Evolutionary conservation across 2,113 vertebrate species (phyloP).

Genomic region (Ptilonorhynchus violaceus): DNA sequence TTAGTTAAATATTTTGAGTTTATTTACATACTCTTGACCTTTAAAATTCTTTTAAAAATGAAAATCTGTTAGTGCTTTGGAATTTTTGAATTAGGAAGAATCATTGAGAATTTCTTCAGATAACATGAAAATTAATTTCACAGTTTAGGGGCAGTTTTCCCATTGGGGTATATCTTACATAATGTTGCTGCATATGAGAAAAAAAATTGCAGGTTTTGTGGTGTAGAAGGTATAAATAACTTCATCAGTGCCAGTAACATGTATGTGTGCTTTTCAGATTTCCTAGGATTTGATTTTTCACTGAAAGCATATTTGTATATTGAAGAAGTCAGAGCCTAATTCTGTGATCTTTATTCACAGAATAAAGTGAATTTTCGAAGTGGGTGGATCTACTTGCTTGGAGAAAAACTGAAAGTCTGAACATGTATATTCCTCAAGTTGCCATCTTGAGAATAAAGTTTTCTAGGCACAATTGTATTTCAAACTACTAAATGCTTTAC

Average conservation of each 20-base stretch:
- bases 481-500: neutral
- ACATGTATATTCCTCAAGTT: neutral
- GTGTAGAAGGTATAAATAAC: neutral
- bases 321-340: neutral
- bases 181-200: neutral
- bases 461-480: neutral
- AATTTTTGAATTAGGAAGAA: neutral
- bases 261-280: neutral
- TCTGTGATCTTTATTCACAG: neutral
- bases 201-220: neutral
- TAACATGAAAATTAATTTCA: neutral
- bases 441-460: neutral
- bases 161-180: neutral
- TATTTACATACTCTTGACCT: neutral
- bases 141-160: neutral
- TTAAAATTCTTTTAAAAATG: neutral
- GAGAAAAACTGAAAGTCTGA: neutral
- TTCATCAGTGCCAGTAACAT: neutral
- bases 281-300: neutral
- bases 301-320: neutral
- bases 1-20: neutral
- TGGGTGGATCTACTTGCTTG: neutral
- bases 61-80: neutral
- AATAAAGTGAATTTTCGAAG: neutral
- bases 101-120: neutral